These are phyloP conservation scores for Heliconius himera DNA, from an alignment of 1,140 invertebrate species.

Conservation along the genomic window DNA sequence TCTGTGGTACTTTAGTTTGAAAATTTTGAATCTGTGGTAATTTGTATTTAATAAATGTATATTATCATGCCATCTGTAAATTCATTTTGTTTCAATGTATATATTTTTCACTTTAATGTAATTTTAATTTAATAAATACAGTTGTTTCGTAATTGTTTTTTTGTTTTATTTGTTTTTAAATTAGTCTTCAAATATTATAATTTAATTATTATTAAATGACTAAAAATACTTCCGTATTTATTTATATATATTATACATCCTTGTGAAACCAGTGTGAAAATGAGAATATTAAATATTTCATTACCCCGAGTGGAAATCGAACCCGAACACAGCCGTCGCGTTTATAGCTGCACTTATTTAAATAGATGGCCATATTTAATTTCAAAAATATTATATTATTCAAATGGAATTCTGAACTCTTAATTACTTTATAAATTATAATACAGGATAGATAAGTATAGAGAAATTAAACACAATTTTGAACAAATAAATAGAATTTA, in stretches of 20 bases:
- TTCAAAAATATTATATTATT: too few species aligned
- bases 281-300: too few species aligned
- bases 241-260: too few species aligned
- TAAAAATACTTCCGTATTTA: too few species aligned
- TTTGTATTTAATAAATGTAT: neutral
- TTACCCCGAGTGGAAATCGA: too few species aligned
- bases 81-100: constrained; percentile 19
- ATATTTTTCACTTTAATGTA: constrained; percentile 21
- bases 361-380: too few species aligned
- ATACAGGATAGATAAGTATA: neutral
- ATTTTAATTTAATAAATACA: constrained; percentile 23
- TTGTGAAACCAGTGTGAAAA: too few species aligned
- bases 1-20: neutral
- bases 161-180: constrained; percentile 5
- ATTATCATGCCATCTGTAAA: constrained; percentile 16
- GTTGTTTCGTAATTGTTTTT: constrained; percentile 16
- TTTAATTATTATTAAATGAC: too few species aligned
- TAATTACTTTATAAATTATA: neutral
- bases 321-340: too few species aligned
- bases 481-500: constrained; percentile 38
- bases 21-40: neutral
- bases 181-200: too few species aligned
- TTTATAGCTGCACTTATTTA: too few species aligned
- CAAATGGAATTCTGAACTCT: neutral
- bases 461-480: constrained; percentile 20